These are phyloP conservation scores for Trachymyrmex cornetzi DNA, from an alignment of 1,140 invertebrate species.

Conservation along the genomic window DNA sequence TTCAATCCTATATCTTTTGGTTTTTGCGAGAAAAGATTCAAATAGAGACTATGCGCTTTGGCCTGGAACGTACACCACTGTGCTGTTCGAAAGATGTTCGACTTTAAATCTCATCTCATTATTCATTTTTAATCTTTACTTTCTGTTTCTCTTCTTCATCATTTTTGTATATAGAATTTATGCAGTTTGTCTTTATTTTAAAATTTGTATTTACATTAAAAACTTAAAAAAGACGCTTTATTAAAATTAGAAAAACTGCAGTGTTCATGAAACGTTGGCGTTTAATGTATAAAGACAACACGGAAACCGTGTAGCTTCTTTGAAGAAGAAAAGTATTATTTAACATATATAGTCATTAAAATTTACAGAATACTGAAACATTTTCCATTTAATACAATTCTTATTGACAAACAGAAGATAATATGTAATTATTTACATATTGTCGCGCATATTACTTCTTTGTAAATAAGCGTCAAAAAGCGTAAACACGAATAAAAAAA, in stretches of 20 bases:
- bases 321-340: neutral
- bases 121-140: neutral
- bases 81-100: constrained; percentile 73
- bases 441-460: neutral
- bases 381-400: constrained; percentile 2
- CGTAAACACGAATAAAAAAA: neutral
- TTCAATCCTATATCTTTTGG: constrained; percentile 73
- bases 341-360: neutral
- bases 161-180: neutral
- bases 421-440: too few species aligned
- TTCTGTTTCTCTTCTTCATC: neutral
- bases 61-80: constrained; percentile 76
- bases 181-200: neutral
- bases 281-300: too few species aligned
- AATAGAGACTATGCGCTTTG: constrained; percentile 84
- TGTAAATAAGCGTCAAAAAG: neutral
- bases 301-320: too few species aligned
- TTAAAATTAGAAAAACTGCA: too few species aligned
- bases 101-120: constrained; percentile 55
- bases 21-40: constrained; percentile 55
- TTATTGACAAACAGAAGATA: neutral
- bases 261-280: too few species aligned
- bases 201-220: neutral
- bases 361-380: neutral
- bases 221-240: too few species aligned